Percentiles rank a stretch among this genome's conserved stretches.
Evolutionary conservation across 2,113 vertebrate genomes (phyloP).

Genomic region (Gobius niger): DNA sequence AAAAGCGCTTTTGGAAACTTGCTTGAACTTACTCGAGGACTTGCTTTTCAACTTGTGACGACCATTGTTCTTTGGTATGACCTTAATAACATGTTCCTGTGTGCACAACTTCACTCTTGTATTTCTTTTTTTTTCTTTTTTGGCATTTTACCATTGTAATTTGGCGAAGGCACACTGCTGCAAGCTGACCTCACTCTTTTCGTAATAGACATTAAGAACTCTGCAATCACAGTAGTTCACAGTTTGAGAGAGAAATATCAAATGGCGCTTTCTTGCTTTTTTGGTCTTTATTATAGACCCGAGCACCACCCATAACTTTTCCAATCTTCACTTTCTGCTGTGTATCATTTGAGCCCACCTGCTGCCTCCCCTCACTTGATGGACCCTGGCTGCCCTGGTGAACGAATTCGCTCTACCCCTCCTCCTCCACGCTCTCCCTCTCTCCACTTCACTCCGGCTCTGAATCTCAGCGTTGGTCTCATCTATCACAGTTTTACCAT

Average conservation of each 20-base stretch:
- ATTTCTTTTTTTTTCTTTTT: not conserved
- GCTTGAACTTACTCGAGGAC: no score
- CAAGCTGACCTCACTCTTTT: not conserved
- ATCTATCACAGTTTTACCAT: slow-evolving; percentile 55
- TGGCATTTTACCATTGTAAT: slow-evolving; percentile 2
- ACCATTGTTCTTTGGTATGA: no score
- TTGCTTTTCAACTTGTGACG: no score
- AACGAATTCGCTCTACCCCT: slow-evolving; percentile 33
- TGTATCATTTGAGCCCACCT: slow-evolving; percentile 29
- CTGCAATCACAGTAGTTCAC: not conserved
- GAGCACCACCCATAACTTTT: slow-evolving; percentile 20
- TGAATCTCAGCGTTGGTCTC: slow-evolving; percentile 21
- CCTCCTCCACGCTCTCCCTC: slow-evolving; percentile 1
- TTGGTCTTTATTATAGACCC: slow-evolving; percentile 7
- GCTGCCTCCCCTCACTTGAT: slow-evolving; percentile 13
- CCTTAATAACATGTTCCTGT: not conserved
- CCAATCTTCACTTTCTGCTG: slow-evolving; percentile 26
- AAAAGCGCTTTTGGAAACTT: no score
- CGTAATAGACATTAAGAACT: not conserved
- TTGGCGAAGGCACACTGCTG: not conserved
- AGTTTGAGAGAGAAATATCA: slow-evolving; percentile 7
- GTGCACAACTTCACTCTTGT: not conserved
- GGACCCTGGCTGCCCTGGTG: slow-evolving; percentile 6
- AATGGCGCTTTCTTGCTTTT: not conserved
- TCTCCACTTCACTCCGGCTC: slow-evolving; percentile 10